Percentiles rank a stretch among this genome's conserved stretches.
These are phyloP conservation scores for Syngnathus floridae DNA, from an alignment of 2,113 vertebrate genomes.

Conservation along the genomic window DNA sequence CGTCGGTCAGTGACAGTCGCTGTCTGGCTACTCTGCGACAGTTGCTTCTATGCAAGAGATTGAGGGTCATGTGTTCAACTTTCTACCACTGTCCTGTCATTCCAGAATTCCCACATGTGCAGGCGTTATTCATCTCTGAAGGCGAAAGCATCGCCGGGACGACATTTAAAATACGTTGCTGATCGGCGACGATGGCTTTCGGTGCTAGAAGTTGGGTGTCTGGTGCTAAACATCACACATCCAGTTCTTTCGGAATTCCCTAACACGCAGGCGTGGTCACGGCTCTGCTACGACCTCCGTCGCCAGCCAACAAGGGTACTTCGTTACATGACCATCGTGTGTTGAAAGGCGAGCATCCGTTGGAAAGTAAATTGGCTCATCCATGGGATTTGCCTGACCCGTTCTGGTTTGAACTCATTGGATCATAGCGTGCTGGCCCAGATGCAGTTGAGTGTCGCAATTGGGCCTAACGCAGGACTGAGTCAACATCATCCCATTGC, in stretches of 20 bases:
- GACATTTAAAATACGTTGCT: neutral
- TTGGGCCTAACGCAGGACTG: neutral
- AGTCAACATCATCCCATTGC: neutral
- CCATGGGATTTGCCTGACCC: neutral
- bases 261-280: neutral
- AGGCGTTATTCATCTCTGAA: neutral
- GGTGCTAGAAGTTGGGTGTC: neutral
- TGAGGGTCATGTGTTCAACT: neutral
- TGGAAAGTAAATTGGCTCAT: conserved; percentile 2
- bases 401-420: conserved; percentile 1
- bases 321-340: neutral
- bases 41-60: neutral
- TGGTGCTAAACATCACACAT: neutral
- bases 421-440: neutral
- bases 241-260: neutral
- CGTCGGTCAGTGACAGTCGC: neutral
- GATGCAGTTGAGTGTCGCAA: neutral
- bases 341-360: neutral
- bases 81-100: neutral
- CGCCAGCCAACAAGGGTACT: conserved; percentile 9
- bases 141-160: neutral
- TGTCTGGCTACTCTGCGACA: neutral
- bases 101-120: neutral
- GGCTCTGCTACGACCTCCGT: conserved; percentile 8
- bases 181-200: neutral